These are phyloP conservation scores for Callopanchax toddi DNA, from an alignment of 2,113 vertebrate species.

Conservation along the genomic window DNA sequence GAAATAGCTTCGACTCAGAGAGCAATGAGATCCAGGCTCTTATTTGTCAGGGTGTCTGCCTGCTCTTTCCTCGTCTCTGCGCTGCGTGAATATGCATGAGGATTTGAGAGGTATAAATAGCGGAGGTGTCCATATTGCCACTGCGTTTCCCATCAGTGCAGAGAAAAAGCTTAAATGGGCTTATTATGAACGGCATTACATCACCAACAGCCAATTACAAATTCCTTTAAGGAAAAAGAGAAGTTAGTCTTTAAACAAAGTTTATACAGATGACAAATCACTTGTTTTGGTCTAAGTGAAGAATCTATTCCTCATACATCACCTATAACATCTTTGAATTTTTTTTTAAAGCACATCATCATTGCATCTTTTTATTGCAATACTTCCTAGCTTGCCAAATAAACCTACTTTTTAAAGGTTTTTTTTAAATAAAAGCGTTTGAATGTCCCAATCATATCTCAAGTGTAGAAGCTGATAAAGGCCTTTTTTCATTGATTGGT, in stretches of 20 bases:
- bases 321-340: too few species aligned
- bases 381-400: too few species aligned
- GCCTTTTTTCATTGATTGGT: too few species aligned
- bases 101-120: slow-evolving; percentile 88
- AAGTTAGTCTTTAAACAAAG: slow-evolving; percentile 62
- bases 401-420: too few species aligned
- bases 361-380: too few species aligned
- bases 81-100: slow-evolving; percentile 86
- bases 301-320: too few species aligned
- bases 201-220: slow-evolving; percentile 83
- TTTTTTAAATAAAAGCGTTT: too few species aligned
- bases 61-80: slow-evolving; percentile 72
- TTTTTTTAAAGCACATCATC: too few species aligned
- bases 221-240: slow-evolving; percentile 64
- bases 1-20: slow-evolving; percentile 75
- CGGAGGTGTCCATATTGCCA: slow-evolving; percentile 83
- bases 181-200: slow-evolving; percentile 85
- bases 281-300: slow-evolving; percentile 16
- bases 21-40: slow-evolving; percentile 82
- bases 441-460: too few species aligned
- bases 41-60: slow-evolving; percentile 82
- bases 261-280: slow-evolving; percentile 62
- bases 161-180: slow-evolving; percentile 81
- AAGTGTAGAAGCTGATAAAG: too few species aligned
- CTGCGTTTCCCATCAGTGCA: slow-evolving; percentile 82